phyloP scores from a whole-genome alignment of 2,113 vertebrate species.

The Silurus glanis region DNA sequence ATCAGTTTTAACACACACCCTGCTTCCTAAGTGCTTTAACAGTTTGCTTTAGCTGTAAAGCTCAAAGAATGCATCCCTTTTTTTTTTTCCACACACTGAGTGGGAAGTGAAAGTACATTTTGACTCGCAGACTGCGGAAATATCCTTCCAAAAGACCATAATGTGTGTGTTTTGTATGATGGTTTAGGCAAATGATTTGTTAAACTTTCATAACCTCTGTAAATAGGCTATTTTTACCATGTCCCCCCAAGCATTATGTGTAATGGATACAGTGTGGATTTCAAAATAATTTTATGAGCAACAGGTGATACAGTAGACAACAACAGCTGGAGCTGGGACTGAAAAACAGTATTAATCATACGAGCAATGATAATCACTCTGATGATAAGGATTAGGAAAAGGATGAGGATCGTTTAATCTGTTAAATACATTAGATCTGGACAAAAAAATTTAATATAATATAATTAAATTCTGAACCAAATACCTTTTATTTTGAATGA shows the following conservation, averaged over 20 bases:
- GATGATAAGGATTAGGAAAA: slow-evolving; percentile 25
- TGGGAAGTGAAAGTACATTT: slow-evolving; percentile 17
- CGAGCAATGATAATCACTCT: slow-evolving; percentile 18
- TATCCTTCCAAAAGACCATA: not conserved
- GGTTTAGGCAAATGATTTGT: slow-evolving; percentile 16
- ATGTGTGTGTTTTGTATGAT: not conserved
- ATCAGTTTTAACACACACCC: slow-evolving; percentile 36
- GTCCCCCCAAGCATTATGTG: slow-evolving; percentile 13
- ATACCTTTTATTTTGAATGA: not conserved
- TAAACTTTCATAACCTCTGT: slow-evolving; percentile 27
- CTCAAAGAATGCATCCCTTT: slow-evolving; percentile 33
- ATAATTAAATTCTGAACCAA: not conserved
- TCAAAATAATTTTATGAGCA: slow-evolving; percentile 46
- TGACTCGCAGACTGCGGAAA: slow-evolving; percentile 1
- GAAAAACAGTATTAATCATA: slow-evolving; percentile 18
- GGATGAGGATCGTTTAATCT: slow-evolving; percentile 29
- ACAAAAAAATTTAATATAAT: slow-evolving; percentile 14
- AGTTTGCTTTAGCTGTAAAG: slow-evolving; percentile 42
- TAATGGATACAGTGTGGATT: slow-evolving; percentile 39
- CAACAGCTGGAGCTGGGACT: slow-evolving; percentile 44
- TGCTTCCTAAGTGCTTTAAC: slow-evolving; percentile 36
- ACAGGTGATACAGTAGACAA: slow-evolving; percentile 41
- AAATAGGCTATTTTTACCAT: slow-evolving; percentile 26
- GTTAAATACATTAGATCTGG: slow-evolving; percentile 24
- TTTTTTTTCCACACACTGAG: not conserved